A percentile compares a stretch with the other conserved stretches of the same genome.
phyloP scores from a whole-genome alignment of 2,888 invertebrate species.

The Dynastes tityus region DNA sequence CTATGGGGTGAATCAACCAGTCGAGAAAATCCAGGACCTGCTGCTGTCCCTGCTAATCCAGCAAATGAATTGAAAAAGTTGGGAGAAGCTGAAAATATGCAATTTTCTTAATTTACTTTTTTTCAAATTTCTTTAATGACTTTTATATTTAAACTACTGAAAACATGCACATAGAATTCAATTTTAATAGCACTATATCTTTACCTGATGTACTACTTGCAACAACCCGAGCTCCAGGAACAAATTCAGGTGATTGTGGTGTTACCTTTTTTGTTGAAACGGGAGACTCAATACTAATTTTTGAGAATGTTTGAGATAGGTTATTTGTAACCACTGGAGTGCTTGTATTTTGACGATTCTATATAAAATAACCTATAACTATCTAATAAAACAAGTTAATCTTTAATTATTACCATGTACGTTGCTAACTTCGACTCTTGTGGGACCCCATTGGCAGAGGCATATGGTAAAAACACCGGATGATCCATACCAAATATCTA shows the following conservation, averaged over 20 bases:
- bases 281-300: slow-evolving; percentile 64
- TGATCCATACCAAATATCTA: slow-evolving; percentile 78
- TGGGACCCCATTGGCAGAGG: slow-evolving; percentile 82
- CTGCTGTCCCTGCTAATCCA: slow-evolving; percentile 62
- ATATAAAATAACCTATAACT: slow-evolving; percentile 54
- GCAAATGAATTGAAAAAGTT: slow-evolving; percentile 68
- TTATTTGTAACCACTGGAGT: slow-evolving; percentile 63
- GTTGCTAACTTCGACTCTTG: slow-evolving; percentile 89
- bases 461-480: slow-evolving; percentile 80
- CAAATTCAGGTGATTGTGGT: slow-evolving; percentile 73
- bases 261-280: slow-evolving; percentile 71
- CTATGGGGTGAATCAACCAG: slow-evolving; percentile 67
- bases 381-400: slow-evolving; percentile 41
- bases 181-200: slow-evolving; percentile 38
- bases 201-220: slow-evolving; percentile 59
- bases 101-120: slow-evolving; percentile 2
- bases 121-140: background rate
- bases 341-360: slow-evolving; percentile 64
- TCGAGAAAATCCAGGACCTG: slow-evolving; percentile 59
- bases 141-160: background rate
- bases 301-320: slow-evolving; percentile 64
- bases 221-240: slow-evolving; percentile 67
- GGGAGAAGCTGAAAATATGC: slow-evolving; percentile 63
- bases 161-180: slow-evolving; percentile 36
- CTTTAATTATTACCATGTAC: slow-evolving; percentile 77